Percentiles rank a stretch among this genome's conserved stretches.
These are phyloP conservation scores for Amiota communis DNA, from an alignment of 2,888 invertebrate genomes.

Conservation along the genomic window DNA sequence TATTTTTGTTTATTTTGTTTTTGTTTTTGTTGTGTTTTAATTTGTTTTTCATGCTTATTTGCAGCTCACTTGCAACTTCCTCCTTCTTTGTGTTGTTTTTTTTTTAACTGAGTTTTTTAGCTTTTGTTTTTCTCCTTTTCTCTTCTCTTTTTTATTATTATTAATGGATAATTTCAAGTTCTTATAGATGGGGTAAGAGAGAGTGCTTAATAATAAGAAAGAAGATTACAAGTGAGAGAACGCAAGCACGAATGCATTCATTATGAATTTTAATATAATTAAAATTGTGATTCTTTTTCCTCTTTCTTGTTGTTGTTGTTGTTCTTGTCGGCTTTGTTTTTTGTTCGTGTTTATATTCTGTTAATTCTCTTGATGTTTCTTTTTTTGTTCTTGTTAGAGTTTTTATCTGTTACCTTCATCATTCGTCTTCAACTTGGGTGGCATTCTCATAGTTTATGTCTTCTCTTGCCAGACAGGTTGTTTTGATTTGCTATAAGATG, in stretches of 20 bases:
- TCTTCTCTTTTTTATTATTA: neutral
- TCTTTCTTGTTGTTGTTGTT: neutral
- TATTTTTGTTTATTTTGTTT: neutral
- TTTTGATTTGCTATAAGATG: too few relatives aligned
- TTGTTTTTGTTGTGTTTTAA: neutral
- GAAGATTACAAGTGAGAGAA: neutral
- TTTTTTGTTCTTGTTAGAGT: too few relatives aligned
- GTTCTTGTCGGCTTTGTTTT: neutral
- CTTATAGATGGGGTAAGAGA: too few relatives aligned
- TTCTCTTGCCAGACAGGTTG: too few relatives aligned
- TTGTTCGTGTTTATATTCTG: neutral
- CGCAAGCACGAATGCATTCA: slow-evolving; percentile 9
- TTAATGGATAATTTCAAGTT: too few relatives aligned
- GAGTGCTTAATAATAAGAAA: too few relatives aligned
- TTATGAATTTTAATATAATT: slow-evolving; percentile 11
- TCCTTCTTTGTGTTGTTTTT: neutral
- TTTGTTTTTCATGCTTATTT: neutral
- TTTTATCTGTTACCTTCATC: too few relatives aligned
- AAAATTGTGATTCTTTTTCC: neutral
- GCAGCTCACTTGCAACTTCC: neutral
- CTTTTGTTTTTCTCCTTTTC: neutral
- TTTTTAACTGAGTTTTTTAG: neutral
- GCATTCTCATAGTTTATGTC: too few relatives aligned
- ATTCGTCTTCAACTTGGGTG: too few relatives aligned
- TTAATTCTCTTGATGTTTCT: too few relatives aligned